Conservation (phyloP, 2,888 invertebrate species). For the Ptychoptera albimana region DNA sequence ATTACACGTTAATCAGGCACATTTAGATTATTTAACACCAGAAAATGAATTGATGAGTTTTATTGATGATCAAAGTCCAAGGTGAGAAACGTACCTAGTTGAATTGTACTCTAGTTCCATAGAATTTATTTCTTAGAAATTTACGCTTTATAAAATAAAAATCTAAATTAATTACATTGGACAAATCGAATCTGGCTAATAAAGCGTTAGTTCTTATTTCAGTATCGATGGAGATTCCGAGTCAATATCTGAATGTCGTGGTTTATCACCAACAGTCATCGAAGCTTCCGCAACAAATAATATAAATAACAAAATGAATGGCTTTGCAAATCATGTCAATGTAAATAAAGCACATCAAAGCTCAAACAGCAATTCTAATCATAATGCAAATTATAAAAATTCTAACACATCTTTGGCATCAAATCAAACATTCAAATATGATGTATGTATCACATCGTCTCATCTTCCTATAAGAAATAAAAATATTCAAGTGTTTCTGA, state of each 20-base stretch:
- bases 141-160: too few relatives aligned
- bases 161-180: too few relatives aligned
- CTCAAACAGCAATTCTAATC: background rate
- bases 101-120: too few relatives aligned
- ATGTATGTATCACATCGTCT: too few relatives aligned
- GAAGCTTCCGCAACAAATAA: constrained; percentile 16
- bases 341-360: background rate
- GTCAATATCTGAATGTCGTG: constrained; percentile 42
- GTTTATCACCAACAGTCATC: constrained; percentile 35
- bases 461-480: too few relatives aligned
- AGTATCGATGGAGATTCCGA: constrained; percentile 41
- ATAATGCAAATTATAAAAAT: background rate
- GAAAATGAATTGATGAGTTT: constrained; percentile 62
- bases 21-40: constrained; percentile 66
- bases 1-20: constrained; percentile 69
- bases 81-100: constrained; percentile 30
- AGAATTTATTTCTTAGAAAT: too few relatives aligned
- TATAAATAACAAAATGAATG: background rate
- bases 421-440: constrained; percentile 6
- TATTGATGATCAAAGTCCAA: constrained; percentile 53
- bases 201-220: constrained; percentile 12
- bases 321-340: background rate
- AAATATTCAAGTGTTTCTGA: too few relatives aligned
- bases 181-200: too few relatives aligned
- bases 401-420: background rate